A percentile compares a stretch with the other conserved stretches of the same genome.
Evolutionary conservation across 2,113 vertebrate species (phyloP).

Genomic region (Candoia aspera): DNA sequence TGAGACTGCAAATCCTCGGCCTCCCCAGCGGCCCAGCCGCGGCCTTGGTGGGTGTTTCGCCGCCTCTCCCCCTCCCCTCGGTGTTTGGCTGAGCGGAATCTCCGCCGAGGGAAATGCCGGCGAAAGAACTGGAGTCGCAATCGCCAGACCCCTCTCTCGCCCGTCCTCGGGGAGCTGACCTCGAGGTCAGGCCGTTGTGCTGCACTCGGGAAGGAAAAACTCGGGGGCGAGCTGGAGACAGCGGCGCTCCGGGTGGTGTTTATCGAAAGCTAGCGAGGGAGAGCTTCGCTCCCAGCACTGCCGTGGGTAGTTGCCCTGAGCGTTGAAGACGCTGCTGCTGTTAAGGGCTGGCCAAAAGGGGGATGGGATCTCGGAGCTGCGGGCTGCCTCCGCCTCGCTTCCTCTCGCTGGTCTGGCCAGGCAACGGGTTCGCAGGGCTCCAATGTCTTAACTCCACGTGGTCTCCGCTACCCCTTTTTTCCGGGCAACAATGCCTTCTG

Average conservation of each 20-base stretch:
- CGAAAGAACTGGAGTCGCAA: not conserved
- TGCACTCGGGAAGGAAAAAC: constrained; percentile 51
- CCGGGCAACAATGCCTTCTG: not conserved
- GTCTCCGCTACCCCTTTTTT: constrained; percentile 2
- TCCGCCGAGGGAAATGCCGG: not conserved
- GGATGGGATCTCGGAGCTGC: not conserved
- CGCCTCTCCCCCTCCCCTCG: not conserved
- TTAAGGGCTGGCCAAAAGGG: constrained; percentile 53
- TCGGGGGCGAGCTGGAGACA: constrained; percentile 43
- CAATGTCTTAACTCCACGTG: constrained; percentile 3
- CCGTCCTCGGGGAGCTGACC: constrained; percentile 73
- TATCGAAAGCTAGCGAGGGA: not conserved
- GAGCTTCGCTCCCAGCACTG: not conserved
- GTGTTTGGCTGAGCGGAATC: not conserved
- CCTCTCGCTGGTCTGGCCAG: not conserved
- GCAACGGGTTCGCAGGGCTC: not conserved
- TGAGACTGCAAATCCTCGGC: not conserved
- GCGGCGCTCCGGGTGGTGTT: constrained; percentile 2
- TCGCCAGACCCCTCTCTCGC: constrained; percentile 26
- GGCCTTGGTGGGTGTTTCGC: not conserved
- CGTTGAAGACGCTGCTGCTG: constrained; percentile 62
- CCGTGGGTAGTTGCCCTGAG: constrained; percentile 15
- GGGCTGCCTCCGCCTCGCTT: not conserved
- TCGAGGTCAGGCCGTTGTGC: constrained; percentile 71
- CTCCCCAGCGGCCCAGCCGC: not conserved